Base-by-base conservation (phyloP, 2,888 invertebrate species). In the Plagodis dolabraria region DNA sequence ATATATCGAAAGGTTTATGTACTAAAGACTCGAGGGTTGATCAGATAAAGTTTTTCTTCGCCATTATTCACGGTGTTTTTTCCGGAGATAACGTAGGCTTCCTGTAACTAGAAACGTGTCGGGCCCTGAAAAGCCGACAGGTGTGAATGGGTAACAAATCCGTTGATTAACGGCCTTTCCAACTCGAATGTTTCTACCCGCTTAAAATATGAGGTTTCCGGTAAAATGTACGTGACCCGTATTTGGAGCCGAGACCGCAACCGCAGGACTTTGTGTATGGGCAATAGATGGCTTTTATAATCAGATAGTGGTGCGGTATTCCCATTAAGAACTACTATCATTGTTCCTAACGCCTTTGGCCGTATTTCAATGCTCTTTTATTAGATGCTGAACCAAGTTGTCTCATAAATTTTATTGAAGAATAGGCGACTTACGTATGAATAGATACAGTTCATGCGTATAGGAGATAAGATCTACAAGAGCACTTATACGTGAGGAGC, bases 61-160 rank as follows among this genome's bases (percentile, higher is more conserved):
- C 22, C 22, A 22, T 22, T 22, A 22, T 22, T 22, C 22, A 22
- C 22, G 4, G 22, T 22, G n/a, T 22, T 22, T 22, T 22, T 22
- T 4, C 22, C 22, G 22, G 22, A 22, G 22, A 22, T 22, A 22
- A 22, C 1, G 22, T 22, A 22, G 22, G 22, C 38, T 38, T 38
- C 9, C 7, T 38, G 7, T 8, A 38, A 38, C 38, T 9, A 47
- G 33, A 44, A 35, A 51, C 45, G 22, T 50, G 12, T 50, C 6
- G 7, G 12, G 12, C 12, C 5, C 36, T 11, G 12, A 12, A 46
- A 40, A 52, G 12, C 47, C 43, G 42, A 51, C 40, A 47, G 43
- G 47, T 43, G 47, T 38, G 43, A 52, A 57, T 11, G 52, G 57
- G 47, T 47, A 47, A 57, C 57, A 44, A 57, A 52, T 57, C 48